Evolutionary conservation across 30 jellyfish, hydroid and myxozoan genomes (phyloP), one percentile per base, ranked within the genome.

Genomic region (Nemopilema nomurai): DNA sequence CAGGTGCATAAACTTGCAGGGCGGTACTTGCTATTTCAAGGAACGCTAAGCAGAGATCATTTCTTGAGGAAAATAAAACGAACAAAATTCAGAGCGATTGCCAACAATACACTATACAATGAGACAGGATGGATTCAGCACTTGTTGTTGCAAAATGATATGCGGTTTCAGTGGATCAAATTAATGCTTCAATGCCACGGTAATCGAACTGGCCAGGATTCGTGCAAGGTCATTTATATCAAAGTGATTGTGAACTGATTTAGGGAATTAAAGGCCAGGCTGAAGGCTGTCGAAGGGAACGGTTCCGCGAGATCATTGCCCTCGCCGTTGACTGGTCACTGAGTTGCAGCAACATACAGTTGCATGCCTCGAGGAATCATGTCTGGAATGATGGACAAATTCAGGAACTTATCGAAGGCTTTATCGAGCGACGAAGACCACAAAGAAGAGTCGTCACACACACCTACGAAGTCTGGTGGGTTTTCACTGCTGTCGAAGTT

Each of bases 341-440:
- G n/a, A 41, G 13, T 41, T 41, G 57, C 57, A 41, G 13, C 57
- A 41, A 41, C 6, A 41, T 41, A 3, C 6, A 41, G 57, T 41
- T 41, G 57, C 57, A 41, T 41, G 6, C 13, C 57, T 13, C 57
- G 13, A 41, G 9, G 28, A 41, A 63, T 25, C 13, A 88, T 89
- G 96, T 62, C 96, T 31, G 92, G 96, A 0, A 83, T 89, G 64
- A 73, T 89, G 86, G 96, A 80, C 85, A 89, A 74, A 52, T 80
- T 89, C 24, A 85, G 96, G 32, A 81, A 49, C 67, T 62, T 89
- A 18, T 80, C 96, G 25, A 76, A 77, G 30, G 90, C 89, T 23
- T 68, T 89, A 16, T 74, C 89, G 21, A 74, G 49, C 29, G 96
- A 81, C 6, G 96, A 89, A 51, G 92, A 89, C 19, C 71, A 51